Percentiles rank a stretch among this genome's conserved stretches.
Evolutionary conservation across 2,113 vertebrate species (phyloP).

Genomic region (Apteryx mantelli): DNA sequence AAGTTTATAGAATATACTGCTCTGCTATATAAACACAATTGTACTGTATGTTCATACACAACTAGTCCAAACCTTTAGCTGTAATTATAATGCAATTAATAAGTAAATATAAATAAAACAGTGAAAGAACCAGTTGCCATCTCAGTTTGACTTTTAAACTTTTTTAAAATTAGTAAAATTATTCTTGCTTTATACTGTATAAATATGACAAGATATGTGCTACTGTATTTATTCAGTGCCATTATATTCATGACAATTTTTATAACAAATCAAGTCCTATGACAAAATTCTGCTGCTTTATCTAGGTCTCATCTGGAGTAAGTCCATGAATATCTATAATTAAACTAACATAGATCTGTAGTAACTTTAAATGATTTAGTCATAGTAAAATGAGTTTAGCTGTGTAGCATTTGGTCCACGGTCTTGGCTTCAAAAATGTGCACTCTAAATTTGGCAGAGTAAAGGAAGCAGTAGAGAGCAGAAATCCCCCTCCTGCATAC

Average conservation of each 20-base stretch:
- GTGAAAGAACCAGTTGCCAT: too few species aligned
- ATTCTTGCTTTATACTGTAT: neutral
- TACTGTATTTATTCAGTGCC: slow-evolving; percentile 38
- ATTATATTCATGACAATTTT: slow-evolving; percentile 21
- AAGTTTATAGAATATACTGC: neutral
- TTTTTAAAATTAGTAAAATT: slow-evolving; percentile 6
- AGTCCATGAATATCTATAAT: slow-evolving; percentile 50
- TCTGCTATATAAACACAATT: neutral
- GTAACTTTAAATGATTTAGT: slow-evolving; percentile 26
- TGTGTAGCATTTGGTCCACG: slow-evolving; percentile 33
- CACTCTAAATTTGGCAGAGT: slow-evolving; percentile 30
- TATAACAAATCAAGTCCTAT: slow-evolving; percentile 8
- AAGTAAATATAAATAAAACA: neutral
- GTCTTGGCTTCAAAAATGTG: slow-evolving; percentile 33
- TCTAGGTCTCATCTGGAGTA: slow-evolving; percentile 29
- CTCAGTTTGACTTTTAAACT: too few species aligned
- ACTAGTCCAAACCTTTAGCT: neutral
- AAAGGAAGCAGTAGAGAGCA: slow-evolving; percentile 4
- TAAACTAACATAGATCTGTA: slow-evolving; percentile 41
- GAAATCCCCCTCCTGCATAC: slow-evolving; percentile 10
- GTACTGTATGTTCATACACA: neutral
- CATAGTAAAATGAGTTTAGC: slow-evolving; percentile 45
- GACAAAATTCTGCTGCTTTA: slow-evolving; percentile 46
- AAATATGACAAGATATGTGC: neutral
- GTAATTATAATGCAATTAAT: neutral